Evolutionary conservation across 2,888 invertebrate species (phyloP).

Genomic region (Venusia cambrica): DNA sequence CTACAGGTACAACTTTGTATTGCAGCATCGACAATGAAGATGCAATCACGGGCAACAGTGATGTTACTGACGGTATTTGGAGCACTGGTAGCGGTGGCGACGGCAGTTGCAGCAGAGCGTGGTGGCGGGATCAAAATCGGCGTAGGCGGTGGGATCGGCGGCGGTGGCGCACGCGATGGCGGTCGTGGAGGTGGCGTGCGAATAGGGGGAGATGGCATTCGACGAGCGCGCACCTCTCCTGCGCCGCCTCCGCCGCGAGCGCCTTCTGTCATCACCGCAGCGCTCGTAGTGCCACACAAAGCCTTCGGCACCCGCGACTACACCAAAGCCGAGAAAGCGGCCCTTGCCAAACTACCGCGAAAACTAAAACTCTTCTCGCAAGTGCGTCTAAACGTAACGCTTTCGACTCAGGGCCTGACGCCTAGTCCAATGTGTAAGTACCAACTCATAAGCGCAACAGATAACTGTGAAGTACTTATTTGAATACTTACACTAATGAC

Average conservation of each 20-base stretch:
- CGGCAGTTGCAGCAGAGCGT: slow-evolving; percentile 54
- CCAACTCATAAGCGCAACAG: slow-evolving; percentile 6
- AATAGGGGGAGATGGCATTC: slow-evolving; percentile 56
- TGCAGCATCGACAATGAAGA: slow-evolving; percentile 66
- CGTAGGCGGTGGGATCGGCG: slow-evolving; percentile 50
- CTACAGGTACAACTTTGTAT: too few relatives aligned
- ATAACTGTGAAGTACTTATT: too few relatives aligned
- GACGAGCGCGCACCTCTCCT: slow-evolving; percentile 68
- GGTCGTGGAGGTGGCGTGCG: slow-evolving; percentile 66
- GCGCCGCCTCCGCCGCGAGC: slow-evolving; percentile 68
- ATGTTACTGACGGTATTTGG: slow-evolving; percentile 67
- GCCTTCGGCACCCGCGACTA: slow-evolving; percentile 88
- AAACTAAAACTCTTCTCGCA: slow-evolving; percentile 85
- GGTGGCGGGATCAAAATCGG: slow-evolving; percentile 69
- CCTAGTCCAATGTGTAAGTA: slow-evolving; percentile 89
- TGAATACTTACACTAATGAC: too few relatives aligned
- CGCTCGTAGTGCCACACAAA: slow-evolving; percentile 89
- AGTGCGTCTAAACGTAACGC: slow-evolving; percentile 85
- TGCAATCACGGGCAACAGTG: slow-evolving; percentile 69
- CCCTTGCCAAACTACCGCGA: slow-evolving; percentile 84
- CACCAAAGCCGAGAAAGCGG: slow-evolving; percentile 85
- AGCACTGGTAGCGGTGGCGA: slow-evolving; percentile 56
- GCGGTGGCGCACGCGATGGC: slow-evolving; percentile 55
- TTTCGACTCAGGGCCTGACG: slow-evolving; percentile 86
- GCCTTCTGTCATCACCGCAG: slow-evolving; percentile 82